A percentile compares a stretch with the other conserved stretches of the same genome.
These are phyloP conservation scores for Volucella zonaria DNA, from an alignment of 2,888 invertebrate genomes.

Conservation along the genomic window DNA sequence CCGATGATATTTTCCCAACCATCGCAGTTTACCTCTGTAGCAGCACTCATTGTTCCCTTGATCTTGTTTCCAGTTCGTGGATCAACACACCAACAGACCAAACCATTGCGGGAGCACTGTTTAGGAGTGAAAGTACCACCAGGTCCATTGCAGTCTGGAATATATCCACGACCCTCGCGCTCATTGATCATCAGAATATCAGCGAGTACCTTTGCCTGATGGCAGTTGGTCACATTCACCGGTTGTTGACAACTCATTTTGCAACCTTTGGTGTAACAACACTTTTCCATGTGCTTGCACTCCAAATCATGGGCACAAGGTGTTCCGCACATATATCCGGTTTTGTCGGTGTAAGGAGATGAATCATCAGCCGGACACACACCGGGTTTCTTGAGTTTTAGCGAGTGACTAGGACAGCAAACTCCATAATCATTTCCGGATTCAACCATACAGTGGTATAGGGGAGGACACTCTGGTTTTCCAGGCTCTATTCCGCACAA, in stretches of 20 bases:
- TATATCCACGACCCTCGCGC: slow-evolving; percentile 91
- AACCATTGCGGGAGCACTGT: slow-evolving; percentile 92
- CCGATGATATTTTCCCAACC: slow-evolving; percentile 81
- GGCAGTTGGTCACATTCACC: slow-evolving; percentile 89
- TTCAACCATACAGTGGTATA: slow-evolving; percentile 91
- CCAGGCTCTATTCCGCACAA: slow-evolving; percentile 91
- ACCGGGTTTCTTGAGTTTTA: slow-evolving; percentile 90
- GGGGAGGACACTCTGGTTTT: slow-evolving; percentile 92
- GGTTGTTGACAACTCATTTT: slow-evolving; percentile 90
- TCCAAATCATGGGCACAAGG: slow-evolving; percentile 91
- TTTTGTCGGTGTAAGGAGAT: slow-evolving; percentile 80
- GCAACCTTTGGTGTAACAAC: slow-evolving; percentile 89
- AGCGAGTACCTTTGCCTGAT: slow-evolving; percentile 90
- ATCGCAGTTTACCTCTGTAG: slow-evolving; percentile 87
- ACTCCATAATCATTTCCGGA: slow-evolving; percentile 93
- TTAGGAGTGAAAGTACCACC: slow-evolving; percentile 89
- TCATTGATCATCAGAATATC: slow-evolving; percentile 90
- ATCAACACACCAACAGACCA: slow-evolving; percentile 95
- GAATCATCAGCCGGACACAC: slow-evolving; percentile 86
- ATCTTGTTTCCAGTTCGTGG: slow-evolving; percentile 88
- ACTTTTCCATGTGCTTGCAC: slow-evolving; percentile 92
- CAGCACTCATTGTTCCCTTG: slow-evolving; percentile 90
- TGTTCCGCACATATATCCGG: slow-evolving; percentile 85
- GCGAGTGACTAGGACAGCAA: slow-evolving; percentile 89
- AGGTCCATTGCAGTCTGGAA: slow-evolving; percentile 89